These are phyloP conservation scores for Rachycentron canadum DNA, from an alignment of 2,797 vertebrate genomes.

Conservation along the genomic window DNA sequence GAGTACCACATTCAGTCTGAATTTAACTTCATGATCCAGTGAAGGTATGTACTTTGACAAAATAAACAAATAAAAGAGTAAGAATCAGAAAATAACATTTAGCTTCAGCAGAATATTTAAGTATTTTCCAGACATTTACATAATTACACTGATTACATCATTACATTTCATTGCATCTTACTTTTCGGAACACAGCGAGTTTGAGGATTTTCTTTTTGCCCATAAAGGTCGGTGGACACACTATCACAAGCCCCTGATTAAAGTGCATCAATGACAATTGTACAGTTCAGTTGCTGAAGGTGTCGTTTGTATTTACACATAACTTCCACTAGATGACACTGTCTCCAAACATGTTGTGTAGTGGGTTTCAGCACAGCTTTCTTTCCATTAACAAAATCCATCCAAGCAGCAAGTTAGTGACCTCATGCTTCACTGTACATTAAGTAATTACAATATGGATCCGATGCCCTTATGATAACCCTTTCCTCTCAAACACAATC, in stretches of 20 bases:
- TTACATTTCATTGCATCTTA: background rate
- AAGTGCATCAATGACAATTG: background rate
- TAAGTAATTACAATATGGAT: constrained; percentile 36
- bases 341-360: constrained; percentile 30
- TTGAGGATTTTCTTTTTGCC: background rate
- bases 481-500: background rate
- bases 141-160: too few species aligned
- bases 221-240: background rate
- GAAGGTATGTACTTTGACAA: background rate
- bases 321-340: constrained; percentile 67
- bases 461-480: background rate
- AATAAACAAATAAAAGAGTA: background rate
- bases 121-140: too few species aligned
- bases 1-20: too few species aligned
- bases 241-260: background rate
- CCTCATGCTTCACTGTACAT: constrained; percentile 15
- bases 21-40: background rate
- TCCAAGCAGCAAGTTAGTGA: constrained; percentile 25
- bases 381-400: background rate
- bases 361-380: background rate
- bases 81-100: background rate
- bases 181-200: too few species aligned
- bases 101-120: background rate
- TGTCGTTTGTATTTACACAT: constrained; percentile 37
- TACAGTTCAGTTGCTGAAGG: too few species aligned